These are phyloP conservation scores for Falco peregrinus DNA, from an alignment of 2,797 vertebrate species.

Conservation along the genomic window DNA sequence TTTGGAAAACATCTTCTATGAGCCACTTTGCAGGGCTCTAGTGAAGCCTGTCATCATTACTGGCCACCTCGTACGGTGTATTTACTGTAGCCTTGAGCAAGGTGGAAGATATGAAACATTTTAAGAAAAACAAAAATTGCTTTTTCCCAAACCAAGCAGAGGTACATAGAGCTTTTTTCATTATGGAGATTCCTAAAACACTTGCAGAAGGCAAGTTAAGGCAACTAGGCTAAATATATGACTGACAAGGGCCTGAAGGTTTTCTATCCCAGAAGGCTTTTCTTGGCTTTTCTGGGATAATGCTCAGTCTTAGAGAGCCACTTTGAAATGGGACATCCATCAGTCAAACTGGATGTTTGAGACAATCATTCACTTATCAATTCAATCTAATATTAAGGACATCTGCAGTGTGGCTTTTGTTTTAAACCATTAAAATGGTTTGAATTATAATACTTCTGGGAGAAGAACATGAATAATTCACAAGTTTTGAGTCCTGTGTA, in stretches of 20 bases:
- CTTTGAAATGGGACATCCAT: background rate
- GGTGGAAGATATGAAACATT: background rate
- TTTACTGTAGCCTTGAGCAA: background rate
- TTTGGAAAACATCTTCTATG: background rate
- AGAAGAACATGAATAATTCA: background rate
- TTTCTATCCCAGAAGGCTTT: background rate
- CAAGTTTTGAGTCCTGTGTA: background rate
- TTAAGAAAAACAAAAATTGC: background rate
- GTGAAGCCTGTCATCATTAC: background rate
- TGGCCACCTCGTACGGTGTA: background rate
- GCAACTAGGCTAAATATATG: background rate
- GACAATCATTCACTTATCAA: background rate
- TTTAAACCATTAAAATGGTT: background rate
- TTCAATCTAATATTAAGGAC: background rate
- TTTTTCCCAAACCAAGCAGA: background rate
- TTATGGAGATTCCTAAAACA: background rate
- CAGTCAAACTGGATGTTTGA: background rate
- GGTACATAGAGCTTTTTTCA: background rate
- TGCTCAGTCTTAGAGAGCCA: background rate
- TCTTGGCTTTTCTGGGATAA: background rate
- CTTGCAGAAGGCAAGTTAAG: background rate
- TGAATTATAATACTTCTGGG: background rate
- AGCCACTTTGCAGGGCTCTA: background rate
- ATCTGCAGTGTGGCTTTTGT: background rate
- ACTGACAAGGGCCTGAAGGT: background rate